Percentiles rank a stretch among this genome's conserved stretches.
Evolutionary conservation across 2,113 vertebrate species (phyloP).

Genomic region (Procapra przewalskii): DNA sequence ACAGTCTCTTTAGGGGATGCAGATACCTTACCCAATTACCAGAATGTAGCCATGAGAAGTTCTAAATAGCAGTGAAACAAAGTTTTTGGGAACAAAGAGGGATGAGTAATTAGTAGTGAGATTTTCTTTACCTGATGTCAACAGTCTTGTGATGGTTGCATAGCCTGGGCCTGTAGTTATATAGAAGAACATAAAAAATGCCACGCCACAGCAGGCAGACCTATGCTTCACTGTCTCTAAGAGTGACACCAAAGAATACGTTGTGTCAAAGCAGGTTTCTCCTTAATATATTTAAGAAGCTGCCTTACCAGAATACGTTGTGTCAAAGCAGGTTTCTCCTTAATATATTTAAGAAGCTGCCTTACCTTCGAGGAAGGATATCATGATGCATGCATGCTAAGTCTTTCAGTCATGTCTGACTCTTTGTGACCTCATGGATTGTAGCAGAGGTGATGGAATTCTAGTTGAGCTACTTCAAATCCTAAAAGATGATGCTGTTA

Average conservation of each 20-base stretch:
- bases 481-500: neutral
- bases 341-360: neutral
- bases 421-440: neutral
- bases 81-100: neutral
- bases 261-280: neutral
- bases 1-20: neutral
- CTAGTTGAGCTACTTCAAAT: neutral
- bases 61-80: neutral
- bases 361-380: neutral
- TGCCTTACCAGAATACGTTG: neutral
- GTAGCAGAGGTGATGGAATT: neutral
- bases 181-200: neutral
- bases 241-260: neutral
- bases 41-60: neutral
- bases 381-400: neutral
- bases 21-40: neutral
- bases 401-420: fast-evolving
- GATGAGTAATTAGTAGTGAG: neutral
- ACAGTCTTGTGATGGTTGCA: neutral
- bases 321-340: neutral
- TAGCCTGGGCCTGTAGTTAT: neutral
- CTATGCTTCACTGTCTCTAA: neutral
- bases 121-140: neutral
- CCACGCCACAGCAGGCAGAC: neutral
- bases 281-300: neutral